These are phyloP conservation scores for Lutraria rhynchaena DNA, from an alignment of 1,140 invertebrate genomes.

Conservation along the genomic window DNA sequence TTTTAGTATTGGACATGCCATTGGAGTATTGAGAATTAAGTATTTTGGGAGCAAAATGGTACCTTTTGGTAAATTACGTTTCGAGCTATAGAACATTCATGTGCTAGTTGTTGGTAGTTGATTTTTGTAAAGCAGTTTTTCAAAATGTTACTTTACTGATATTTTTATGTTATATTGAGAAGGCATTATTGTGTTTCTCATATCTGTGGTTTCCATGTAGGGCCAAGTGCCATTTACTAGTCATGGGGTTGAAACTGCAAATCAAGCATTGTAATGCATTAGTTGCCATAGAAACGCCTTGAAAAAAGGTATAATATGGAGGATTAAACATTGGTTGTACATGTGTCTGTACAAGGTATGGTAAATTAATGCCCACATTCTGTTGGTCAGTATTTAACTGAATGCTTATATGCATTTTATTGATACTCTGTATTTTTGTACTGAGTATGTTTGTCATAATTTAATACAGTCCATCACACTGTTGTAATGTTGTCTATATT, in stretches of 20 bases:
- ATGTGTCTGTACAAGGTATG: neutral
- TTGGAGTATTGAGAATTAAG: too few species aligned
- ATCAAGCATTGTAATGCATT: slow-evolving; percentile 37
- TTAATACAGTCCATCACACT: slow-evolving; percentile 33
- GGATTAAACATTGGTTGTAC: neutral
- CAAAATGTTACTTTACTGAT: slow-evolving; percentile 18
- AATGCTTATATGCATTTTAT: slow-evolving; percentile 53
- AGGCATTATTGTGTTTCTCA: slow-evolving; percentile 16
- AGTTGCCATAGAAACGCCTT: slow-evolving; percentile 18
- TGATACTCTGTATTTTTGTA: slow-evolving; percentile 37
- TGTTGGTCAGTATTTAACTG: slow-evolving; percentile 51
- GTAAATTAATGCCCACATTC: neutral
- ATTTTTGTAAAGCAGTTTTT: slow-evolving; percentile 36
- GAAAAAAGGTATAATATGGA: too few species aligned
- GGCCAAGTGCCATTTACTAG: slow-evolving; percentile 38
- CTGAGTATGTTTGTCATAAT: slow-evolving; percentile 29
- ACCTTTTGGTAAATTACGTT: too few species aligned
- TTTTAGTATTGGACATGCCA: too few species aligned
- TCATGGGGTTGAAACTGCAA: slow-evolving; percentile 40
- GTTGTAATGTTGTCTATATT: slow-evolving; percentile 41
- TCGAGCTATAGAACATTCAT: too few species aligned
- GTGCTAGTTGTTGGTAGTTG: slow-evolving; percentile 22
- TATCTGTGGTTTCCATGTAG: slow-evolving; percentile 18
- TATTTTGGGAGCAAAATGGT: too few species aligned
- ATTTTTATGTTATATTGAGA: slow-evolving; percentile 10